Conservation (phyloP, 2,113 vertebrate species). For the Colaptes auratus region DNA sequence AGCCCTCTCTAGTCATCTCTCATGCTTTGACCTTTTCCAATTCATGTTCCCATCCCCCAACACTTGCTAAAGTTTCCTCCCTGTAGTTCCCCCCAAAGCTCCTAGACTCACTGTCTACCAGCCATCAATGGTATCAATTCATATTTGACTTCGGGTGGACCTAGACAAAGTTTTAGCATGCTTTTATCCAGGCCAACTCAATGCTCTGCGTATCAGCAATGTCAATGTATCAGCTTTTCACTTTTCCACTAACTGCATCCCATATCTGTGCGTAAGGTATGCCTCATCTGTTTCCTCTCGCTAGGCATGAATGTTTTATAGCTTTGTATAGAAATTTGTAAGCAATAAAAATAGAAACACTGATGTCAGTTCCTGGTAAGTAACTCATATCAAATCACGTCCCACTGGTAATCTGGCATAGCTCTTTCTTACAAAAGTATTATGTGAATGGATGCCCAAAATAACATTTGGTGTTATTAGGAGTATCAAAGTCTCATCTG, state of each 20-base stretch:
- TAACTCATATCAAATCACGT: constrained; percentile 65
- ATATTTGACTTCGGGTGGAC: background rate
- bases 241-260: constrained; percentile 10
- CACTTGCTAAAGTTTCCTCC: background rate
- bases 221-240: background rate
- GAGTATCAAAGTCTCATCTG: constrained; percentile 53
- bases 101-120: background rate
- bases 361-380: constrained; percentile 54
- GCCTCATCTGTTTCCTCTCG: constrained; percentile 1
- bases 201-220: background rate
- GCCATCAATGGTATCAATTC: background rate
- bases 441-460: constrained; percentile 71
- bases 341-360: constrained; percentile 71
- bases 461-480: constrained; percentile 65
- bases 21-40: background rate
- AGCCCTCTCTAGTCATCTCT: background rate
- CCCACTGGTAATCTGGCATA: constrained; percentile 32
- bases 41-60: background rate
- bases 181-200: background rate
- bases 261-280: constrained; percentile 2
- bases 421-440: constrained; percentile 69
- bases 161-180: background rate
- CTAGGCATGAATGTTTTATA: constrained; percentile 29
- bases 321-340: constrained; percentile 55
- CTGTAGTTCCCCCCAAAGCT: background rate